Evolutionary conservation across 2,888 invertebrate genomes (phyloP), one percentile per base, ranked within the genome.

Genomic region (Standfussiana lucernea): DNA sequence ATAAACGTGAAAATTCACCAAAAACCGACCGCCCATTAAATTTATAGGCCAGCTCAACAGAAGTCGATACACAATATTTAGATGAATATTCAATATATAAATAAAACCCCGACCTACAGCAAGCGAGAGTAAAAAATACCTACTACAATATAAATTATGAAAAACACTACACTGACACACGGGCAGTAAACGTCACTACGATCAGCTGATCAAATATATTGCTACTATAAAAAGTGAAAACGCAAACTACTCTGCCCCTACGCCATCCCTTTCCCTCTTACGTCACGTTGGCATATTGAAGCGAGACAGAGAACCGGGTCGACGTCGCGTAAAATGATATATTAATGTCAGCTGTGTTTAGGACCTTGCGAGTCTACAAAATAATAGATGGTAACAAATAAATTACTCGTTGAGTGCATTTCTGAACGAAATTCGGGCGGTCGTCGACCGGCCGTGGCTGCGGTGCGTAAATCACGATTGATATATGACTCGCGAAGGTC

Each of bases 191-290:
- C 95, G 96, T 96, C 96, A 95, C 93, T 92, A 89, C 95, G 96
- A 96, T 96, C 96, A 96, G 96, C 96, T 96, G 96, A 96, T 96
- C 96, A 96, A 96, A 96, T 96, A 96, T 96, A 96, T 96, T 95
- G 95, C 96, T 95, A 95, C 96, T 96, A 96, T 96, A 96, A 96
- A 96, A 96, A 96, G 96, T 96, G 96, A 96, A 96, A 96, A 96
- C 96, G 94, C 94, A 92, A 95, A 95, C 95, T 94, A 94, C 93
- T 94, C 92, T 91, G 93, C 92, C 93, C 93, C 92, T 89, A 89
- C 88, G 80, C 78, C 78, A 91, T 96, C 95, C 89, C 92, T 88
- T 79, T 95, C 93, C 47, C 79, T 69, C 92, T 56, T 80, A 72
- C 77, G 78, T 59, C 53, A 28, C 28, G 47, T 37, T 75, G 69